Percentiles rank a stretch among this genome's conserved stretches.
These are phyloP conservation scores for Dinothrombium tinctorium DNA, from an alignment of 1,140 invertebrate genomes.

Conservation along the genomic window DNA sequence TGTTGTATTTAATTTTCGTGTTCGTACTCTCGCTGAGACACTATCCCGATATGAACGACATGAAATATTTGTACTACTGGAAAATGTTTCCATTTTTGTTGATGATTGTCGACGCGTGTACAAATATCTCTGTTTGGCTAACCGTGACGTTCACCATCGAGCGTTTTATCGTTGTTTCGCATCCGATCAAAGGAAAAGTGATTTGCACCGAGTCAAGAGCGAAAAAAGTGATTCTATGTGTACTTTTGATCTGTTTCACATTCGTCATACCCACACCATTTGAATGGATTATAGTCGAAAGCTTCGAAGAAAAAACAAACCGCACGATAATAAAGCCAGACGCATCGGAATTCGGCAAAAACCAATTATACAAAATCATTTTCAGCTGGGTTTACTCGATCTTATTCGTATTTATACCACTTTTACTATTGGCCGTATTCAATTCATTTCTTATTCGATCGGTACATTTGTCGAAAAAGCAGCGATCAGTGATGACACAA, in stretches of 20 bases:
- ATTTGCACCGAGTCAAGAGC: constrained; percentile 35
- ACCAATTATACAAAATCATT: constrained; percentile 30
- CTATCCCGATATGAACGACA: constrained; percentile 27
- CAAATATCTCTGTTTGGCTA: constrained; percentile 46
- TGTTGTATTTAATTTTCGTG: constrained; percentile 39
- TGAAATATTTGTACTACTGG: constrained; percentile 27
- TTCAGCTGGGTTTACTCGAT: constrained; percentile 41
- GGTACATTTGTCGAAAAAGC: constrained; percentile 31
- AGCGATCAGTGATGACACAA: constrained; percentile 29
- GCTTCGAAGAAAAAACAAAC: constrained; percentile 16
- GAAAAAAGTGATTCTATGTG: constrained; percentile 30
- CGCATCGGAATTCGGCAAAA: constrained; percentile 22
- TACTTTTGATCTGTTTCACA: constrained; percentile 36
- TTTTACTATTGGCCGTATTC: constrained; percentile 39
- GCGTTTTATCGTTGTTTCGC: constrained; percentile 39
- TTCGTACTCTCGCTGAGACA: constrained; percentile 37
- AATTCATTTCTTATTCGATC: constrained; percentile 42
- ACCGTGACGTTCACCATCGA: constrained; percentile 52
- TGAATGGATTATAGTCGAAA: constrained; percentile 26
- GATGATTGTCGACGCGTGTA: constrained; percentile 36
- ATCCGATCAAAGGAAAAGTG: constrained; percentile 44
- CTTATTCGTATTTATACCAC: constrained; percentile 37
- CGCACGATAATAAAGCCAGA: constrained; percentile 1
- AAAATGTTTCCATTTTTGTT: constrained; percentile 27
- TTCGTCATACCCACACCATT: constrained; percentile 36